phyloP scores from a whole-genome alignment of 2,113 vertebrate genomes.

The Gobiocypris rarus region DNA sequence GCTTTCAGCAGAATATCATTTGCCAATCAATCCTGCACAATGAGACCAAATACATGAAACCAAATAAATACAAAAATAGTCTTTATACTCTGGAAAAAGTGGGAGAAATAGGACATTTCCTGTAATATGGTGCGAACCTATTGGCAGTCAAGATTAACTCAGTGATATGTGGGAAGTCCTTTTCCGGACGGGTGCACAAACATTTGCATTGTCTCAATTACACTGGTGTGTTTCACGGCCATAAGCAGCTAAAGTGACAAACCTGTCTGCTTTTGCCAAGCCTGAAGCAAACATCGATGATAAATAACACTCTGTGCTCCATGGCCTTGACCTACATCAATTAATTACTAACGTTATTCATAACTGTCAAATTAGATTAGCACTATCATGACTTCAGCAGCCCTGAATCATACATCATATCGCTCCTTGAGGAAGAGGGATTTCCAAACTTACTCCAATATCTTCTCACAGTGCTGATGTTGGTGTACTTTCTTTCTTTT shows the following conservation, averaged over 20 bases:
- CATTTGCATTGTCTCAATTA: constrained; percentile 52
- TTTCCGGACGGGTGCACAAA: constrained; percentile 45
- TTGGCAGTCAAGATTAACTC: constrained; percentile 23
- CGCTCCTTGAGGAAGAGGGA: constrained; percentile 20
- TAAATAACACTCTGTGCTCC: constrained; percentile 19
- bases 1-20: neutral
- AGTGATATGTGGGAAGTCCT: constrained; percentile 25
- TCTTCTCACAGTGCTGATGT: constrained; percentile 32
- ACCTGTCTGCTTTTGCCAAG: constrained; percentile 21
- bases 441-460: constrained; percentile 17
- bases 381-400: constrained; percentile 27
- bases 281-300: constrained; percentile 47
- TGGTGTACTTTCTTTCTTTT: constrained; percentile 30
- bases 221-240: constrained; percentile 16
- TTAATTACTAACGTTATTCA: constrained; percentile 37
- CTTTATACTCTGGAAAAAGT: neutral
- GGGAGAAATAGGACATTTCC: neutral
- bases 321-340: constrained; percentile 19
- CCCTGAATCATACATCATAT: constrained; percentile 20
- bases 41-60: neutral
- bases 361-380: constrained; percentile 47
- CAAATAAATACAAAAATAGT: neutral
- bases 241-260: constrained; percentile 35
- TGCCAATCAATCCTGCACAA: neutral
- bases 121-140: neutral